phyloP scores from a whole-genome alignment of 1,140 invertebrate genomes.

The Bombus huntii region DNA sequence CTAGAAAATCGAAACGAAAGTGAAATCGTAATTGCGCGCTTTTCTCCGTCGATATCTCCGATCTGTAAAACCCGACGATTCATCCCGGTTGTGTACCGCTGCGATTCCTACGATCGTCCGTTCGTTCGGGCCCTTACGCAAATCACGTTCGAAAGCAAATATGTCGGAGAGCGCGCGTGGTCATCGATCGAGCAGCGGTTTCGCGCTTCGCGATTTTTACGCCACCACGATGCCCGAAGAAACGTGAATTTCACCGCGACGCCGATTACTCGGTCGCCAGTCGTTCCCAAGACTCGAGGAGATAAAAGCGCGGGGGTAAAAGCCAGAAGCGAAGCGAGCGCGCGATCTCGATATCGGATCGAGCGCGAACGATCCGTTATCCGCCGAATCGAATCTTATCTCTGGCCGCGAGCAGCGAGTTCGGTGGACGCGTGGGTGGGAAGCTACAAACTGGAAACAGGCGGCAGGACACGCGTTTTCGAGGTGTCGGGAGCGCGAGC shows the following conservation, averaged over 20 bases:
- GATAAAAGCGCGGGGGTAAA: neutral
- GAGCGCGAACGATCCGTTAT: too few relatives aligned
- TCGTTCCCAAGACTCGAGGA: neutral
- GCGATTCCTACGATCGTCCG: too few relatives aligned
- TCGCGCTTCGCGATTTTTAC: neutral
- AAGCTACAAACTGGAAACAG: slow-evolving; percentile 32
- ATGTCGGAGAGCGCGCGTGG: neutral
- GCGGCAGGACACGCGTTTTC: slow-evolving; percentile 52
- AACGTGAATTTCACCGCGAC: neutral
- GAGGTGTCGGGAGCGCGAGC: slow-evolving; percentile 17
- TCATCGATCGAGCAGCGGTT: neutral
- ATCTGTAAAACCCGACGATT: too few relatives aligned
- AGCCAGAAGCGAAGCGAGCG: neutral
- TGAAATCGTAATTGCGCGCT: too few relatives aligned
- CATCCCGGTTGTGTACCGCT: too few relatives aligned
- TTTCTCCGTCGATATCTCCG: too few relatives aligned
- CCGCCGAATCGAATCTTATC: slow-evolving; percentile 4
- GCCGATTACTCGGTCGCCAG: neutral
- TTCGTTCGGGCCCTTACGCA: neutral
- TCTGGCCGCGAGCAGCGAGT: too few relatives aligned
- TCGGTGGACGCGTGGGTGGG: neutral
- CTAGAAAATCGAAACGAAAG: too few relatives aligned
- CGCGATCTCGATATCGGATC: neutral
- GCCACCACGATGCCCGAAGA: neutral
- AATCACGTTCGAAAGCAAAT: neutral